Conservation (phyloP, 1,140 invertebrate genomes). For the Heliothis virescens region DNA sequence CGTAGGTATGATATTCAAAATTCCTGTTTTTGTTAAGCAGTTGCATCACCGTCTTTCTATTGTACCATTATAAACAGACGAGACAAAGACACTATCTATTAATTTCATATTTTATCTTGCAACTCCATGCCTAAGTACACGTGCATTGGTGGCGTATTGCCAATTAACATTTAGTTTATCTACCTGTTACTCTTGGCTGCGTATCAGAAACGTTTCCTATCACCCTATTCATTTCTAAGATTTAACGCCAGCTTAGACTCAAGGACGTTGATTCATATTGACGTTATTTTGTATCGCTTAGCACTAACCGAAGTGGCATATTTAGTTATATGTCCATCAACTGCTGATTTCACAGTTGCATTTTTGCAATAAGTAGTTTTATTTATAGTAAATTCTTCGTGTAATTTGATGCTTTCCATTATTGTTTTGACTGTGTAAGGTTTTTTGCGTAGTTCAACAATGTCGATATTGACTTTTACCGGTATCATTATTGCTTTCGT, state of each 20-base stretch:
- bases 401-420: neutral
- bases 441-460: neutral
- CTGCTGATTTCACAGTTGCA: neutral
- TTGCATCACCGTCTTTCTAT: no score
- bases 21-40: neutral
- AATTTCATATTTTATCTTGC: slow-evolving; percentile 55
- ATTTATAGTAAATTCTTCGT: neutral
- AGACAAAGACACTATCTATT: neutral
- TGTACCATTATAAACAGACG: no score
- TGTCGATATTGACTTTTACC: neutral
- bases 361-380: neutral
- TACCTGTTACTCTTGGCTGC: slow-evolving; percentile 70
- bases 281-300: slow-evolving; percentile 40
- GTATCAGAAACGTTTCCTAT: slow-evolving; percentile 64
- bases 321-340: slow-evolving; percentile 17
- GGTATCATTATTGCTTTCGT: neutral
- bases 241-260: slow-evolving; percentile 56
- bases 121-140: slow-evolving; percentile 49
- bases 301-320: slow-evolving; percentile 16
- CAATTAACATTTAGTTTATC: slow-evolving; percentile 67
- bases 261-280: slow-evolving; percentile 43
- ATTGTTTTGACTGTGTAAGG: neutral
- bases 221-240: slow-evolving; percentile 62
- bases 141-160: slow-evolving; percentile 63
- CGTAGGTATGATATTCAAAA: neutral